Conservation (phyloP, 2,888 invertebrate species). For the Trissolcus japonicus region DNA sequence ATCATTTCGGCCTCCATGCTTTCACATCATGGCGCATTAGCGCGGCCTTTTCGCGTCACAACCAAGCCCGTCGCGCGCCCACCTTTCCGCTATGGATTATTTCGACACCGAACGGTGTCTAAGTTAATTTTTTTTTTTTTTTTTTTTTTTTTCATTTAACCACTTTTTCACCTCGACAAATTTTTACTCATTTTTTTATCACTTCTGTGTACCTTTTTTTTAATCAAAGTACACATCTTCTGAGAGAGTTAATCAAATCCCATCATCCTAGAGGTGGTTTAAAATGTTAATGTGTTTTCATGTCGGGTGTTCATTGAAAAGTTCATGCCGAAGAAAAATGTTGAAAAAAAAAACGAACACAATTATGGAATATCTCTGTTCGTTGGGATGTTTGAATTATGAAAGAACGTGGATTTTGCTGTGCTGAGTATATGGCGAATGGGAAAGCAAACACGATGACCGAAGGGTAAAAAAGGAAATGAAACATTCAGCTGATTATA, state of each 20-base stretch:
- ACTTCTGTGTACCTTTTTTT: neutral
- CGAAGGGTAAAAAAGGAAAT: slow-evolving; percentile 19
- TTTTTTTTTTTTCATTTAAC: neutral
- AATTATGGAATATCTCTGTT: neutral
- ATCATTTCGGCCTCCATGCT: slow-evolving; percentile 40
- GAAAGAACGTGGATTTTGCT: slow-evolving; percentile 1
- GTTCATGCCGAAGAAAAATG: no score
- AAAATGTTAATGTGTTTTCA: no score
- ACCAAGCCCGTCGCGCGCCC: slow-evolving; percentile 39
- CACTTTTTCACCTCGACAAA: neutral
- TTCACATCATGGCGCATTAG: slow-evolving; percentile 44
- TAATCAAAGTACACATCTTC: no score
- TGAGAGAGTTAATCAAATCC: no score
- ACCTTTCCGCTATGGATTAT: slow-evolving; percentile 36
- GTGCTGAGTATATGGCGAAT: neutral
- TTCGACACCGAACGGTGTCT: slow-evolving; percentile 28
- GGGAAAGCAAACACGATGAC: slow-evolving; percentile 9
- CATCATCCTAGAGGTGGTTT: no score
- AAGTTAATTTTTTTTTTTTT: slow-evolving; percentile 28
- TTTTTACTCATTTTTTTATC: slow-evolving; percentile 11
- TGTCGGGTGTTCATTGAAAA: no score
- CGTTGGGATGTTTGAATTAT: slow-evolving; percentile 8
- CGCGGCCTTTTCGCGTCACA: slow-evolving; percentile 41
- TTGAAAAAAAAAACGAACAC: neutral
- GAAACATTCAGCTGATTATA: slow-evolving; percentile 21